phyloP scores from a whole-genome alignment of 2,113 vertebrate species.

The Rhynchopsitta pachyrhyncha region DNA sequence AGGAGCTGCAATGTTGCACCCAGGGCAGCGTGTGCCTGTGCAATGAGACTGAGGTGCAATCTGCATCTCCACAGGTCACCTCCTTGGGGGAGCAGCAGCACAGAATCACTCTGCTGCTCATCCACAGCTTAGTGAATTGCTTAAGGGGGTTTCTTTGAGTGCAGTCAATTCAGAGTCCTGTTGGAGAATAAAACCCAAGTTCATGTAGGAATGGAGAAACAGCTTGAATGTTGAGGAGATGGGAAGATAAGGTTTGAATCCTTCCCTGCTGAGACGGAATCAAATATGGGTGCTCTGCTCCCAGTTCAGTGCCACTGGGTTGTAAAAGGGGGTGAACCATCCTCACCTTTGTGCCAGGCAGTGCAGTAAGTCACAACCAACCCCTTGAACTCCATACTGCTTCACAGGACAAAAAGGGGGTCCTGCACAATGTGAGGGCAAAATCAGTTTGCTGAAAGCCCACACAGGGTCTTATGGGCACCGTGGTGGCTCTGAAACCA shows the following conservation, averaged over 20 bases:
- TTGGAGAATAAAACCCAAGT: neutral
- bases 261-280: neutral
- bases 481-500: neutral
- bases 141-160: neutral
- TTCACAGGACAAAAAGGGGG: neutral
- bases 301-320: neutral
- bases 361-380: neutral
- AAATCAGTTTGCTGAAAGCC: neutral
- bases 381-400: neutral
- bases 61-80: accelerated
- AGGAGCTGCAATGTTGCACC: neutral
- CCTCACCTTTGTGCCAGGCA: accelerated
- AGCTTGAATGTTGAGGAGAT: too few species aligned
- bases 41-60: neutral
- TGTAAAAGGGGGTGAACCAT: neutral
- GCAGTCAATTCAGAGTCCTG: neutral
- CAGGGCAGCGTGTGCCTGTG: accelerated
- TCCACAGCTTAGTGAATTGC: accelerated
- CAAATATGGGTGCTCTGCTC: neutral
- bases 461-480: neutral
- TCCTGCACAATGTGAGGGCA: accelerated
- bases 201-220: neutral
- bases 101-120: neutral
- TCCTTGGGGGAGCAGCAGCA: neutral
- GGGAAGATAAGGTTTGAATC: neutral